These are phyloP conservation scores for Scolanthus callimorphus DNA, from an alignment of 92 coral and sea anemone species.

Conservation along the genomic window DNA sequence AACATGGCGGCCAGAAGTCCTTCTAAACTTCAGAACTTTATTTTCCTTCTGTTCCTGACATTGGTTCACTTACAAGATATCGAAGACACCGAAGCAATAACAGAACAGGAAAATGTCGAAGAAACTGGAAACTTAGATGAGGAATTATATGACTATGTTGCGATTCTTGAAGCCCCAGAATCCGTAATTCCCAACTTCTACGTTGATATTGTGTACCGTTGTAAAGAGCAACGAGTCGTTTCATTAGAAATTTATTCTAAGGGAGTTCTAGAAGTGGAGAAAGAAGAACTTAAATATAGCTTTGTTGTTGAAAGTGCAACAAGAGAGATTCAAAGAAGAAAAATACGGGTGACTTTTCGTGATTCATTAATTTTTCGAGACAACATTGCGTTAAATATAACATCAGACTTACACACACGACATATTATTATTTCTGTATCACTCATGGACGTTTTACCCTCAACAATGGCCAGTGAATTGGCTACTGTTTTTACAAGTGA, in stretches of 20 bases:
- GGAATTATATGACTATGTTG: conserved; percentile 45
- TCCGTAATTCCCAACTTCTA: conserved; percentile 41
- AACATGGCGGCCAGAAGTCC: too few species aligned
- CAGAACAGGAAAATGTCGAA: not conserved
- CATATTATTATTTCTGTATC: too few species aligned
- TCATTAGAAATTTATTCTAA: conserved; percentile 56
- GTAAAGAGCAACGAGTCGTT: conserved; percentile 53
- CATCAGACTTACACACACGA: conserved; percentile 75
- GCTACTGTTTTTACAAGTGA: too few species aligned
- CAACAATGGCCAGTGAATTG: too few species aligned
- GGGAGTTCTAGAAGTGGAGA: conserved; percentile 38
- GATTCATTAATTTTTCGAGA: conserved; percentile 72
- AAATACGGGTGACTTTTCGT: conserved; percentile 49
- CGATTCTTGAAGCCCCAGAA: conserved; percentile 39
- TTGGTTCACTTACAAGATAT: too few species aligned
- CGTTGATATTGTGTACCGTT: conserved; percentile 47
- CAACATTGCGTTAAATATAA: conserved; percentile 61
- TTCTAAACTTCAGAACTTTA: too few species aligned
- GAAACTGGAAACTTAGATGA: not conserved
- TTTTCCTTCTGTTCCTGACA: too few species aligned
- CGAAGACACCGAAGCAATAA: too few species aligned
- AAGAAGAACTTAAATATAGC: conserved; percentile 51
- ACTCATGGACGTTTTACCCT: too few species aligned
- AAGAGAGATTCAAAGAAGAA: conserved; percentile 37
- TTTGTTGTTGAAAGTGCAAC: conserved; percentile 33